phyloP scores from a whole-genome alignment of 2,888 invertebrate genomes.

The Chrysolina americana region DNA sequence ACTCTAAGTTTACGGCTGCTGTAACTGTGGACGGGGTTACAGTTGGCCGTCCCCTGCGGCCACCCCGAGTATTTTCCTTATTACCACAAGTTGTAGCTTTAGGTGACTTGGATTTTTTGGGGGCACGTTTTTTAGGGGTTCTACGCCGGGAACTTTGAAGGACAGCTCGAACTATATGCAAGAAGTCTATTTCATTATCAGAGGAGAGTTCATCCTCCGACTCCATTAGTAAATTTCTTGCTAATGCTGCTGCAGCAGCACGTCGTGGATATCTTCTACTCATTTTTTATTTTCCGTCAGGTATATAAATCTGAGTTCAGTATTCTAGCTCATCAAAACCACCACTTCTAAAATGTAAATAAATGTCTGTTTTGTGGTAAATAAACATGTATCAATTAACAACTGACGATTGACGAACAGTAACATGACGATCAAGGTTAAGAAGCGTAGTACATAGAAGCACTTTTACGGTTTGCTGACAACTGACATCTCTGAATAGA shows the following conservation, averaged over 20 bases:
- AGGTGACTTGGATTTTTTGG: neutral
- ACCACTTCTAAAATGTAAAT: neutral
- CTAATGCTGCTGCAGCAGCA: slow-evolving; percentile 1
- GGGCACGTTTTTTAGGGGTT: neutral
- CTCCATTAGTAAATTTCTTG: neutral
- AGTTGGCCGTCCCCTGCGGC: neutral
- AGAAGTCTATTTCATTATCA: slow-evolving; percentile 1
- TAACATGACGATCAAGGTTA: too few species aligned
- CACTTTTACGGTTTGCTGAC: too few species aligned
- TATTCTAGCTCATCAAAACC: neutral
- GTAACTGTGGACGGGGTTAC: neutral
- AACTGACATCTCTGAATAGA: too few species aligned
- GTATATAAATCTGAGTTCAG: too few species aligned
- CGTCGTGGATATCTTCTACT: slow-evolving; percentile 29
- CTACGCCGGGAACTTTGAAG: neutral
- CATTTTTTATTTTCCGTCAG: slow-evolving; percentile 9
- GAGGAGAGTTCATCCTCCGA: slow-evolving; percentile 15
- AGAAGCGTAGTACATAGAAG: too few species aligned
- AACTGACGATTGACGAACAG: too few species aligned
- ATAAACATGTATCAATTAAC: too few species aligned
- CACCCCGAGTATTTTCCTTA: neutral
- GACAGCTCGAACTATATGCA: neutral
- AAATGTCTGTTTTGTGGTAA: neutral
- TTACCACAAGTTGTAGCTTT: neutral
- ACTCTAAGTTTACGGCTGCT: neutral